Evolutionary conservation across 2,888 invertebrate genomes (phyloP), one percentile per base, ranked within the genome.

Genomic region (Drosophila algonquin): DNA sequence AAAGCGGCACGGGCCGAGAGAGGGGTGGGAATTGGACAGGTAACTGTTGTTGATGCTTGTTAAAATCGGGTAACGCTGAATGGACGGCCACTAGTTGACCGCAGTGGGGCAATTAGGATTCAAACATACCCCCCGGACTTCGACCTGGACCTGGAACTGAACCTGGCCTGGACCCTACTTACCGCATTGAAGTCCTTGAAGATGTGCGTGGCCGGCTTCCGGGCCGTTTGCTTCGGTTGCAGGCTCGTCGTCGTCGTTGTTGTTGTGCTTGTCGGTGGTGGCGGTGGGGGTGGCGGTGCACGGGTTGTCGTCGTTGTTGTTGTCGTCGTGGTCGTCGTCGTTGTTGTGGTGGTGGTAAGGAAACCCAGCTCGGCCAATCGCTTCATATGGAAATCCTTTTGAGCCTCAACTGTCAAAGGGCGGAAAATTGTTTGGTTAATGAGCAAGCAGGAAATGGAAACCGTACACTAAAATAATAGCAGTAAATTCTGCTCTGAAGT

Each of bases 371-470:
- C 93, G 32, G 93, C 93, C 68, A 93, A 91, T 75, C 93, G 93
- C 84, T 93, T 94, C 90, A 94, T 93, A 90, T 97, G 97, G 91
- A 96, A 97, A 92, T 97, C 97, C 91, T 96, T 96, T 92, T 97
- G 97, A 14, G 97, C 96, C 92, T 97, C 97, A 90, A 97, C 97
- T 97, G 93, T 45, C 8, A 45, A 50, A 21, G 27, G 21, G 21
- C 46, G 2, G 7, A 2, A 40, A 14, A n/a, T 40, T n/a, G 21
- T 6, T 7, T 14, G 16, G n/a, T 60, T 52, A 27, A 6, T 21
- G 40, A 40, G 40, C 14, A 40, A 2, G 6, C 40, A 40, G 40
- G 40, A 35, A 21, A 32, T 1, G 10, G 9, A n/a, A 5, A 27
- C 51, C 45, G 35, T 48, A 45, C n/a, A 2, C 40, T 40, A 0